Percentiles rank a stretch among this genome's conserved stretches.
phyloP scores from a whole-genome alignment of 2,888 invertebrate species.

The Aspidapion aeneum region DNA sequence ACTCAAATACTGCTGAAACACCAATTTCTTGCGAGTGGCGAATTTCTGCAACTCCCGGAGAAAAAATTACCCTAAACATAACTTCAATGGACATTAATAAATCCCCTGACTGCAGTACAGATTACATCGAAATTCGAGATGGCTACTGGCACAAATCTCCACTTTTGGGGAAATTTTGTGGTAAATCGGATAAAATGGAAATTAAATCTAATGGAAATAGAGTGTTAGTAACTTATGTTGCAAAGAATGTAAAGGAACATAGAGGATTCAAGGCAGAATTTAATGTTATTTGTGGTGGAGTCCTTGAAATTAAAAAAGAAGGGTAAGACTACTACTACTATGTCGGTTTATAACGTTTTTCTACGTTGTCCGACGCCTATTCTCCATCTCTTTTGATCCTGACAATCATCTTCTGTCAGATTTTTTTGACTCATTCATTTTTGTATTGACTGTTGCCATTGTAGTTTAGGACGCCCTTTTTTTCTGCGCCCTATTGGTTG shows the following conservation, averaged over 20 bases:
- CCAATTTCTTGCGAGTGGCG: constrained; percentile 94
- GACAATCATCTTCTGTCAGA: too few relatives aligned
- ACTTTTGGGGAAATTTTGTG: constrained; percentile 83
- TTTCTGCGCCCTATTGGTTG: too few relatives aligned
- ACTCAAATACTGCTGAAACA: constrained; percentile 45
- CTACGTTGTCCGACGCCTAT: too few relatives aligned
- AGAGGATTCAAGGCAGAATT: constrained; percentile 85
- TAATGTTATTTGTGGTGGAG: constrained; percentile 96
- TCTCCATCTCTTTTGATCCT: too few relatives aligned
- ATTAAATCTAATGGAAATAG: constrained; percentile 84
- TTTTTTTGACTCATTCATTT: too few relatives aligned
- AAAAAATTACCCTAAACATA: constrained; percentile 87
- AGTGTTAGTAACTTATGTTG: constrained; percentile 84
- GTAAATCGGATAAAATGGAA: constrained; percentile 66
- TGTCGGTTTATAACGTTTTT: too few relatives aligned
- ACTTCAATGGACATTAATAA: constrained; percentile 84
- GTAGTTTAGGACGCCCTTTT: too few relatives aligned
- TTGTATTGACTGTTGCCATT: too few relatives aligned
- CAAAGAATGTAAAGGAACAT: constrained; percentile 64
- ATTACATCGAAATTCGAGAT: constrained; percentile 90
- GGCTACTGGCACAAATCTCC: constrained; percentile 92
- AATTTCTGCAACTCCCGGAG: constrained; percentile 94
- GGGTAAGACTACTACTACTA: too few relatives aligned
- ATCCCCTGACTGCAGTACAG: constrained; percentile 78
- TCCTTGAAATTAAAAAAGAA: constrained; percentile 62